Evolutionary conservation across 2,888 invertebrate species (phyloP).

Genomic region (Metopia argyrocephala): DNA sequence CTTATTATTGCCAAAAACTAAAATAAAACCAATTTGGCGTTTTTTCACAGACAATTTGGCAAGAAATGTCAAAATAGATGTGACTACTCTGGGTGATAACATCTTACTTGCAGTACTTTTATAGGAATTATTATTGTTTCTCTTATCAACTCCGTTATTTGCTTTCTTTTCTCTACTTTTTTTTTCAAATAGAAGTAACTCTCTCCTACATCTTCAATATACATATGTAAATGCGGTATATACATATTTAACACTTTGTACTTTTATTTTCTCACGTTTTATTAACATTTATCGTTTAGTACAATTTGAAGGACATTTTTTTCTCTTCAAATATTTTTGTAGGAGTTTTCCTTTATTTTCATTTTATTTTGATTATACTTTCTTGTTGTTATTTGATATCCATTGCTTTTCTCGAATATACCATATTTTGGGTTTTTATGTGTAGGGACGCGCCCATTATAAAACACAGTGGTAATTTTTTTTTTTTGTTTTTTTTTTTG

Average conservation of each 20-base stretch:
- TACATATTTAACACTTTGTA: conserved; percentile 26
- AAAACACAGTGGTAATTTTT: not conserved
- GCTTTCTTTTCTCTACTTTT: not conserved
- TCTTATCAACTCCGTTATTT: too few species aligned
- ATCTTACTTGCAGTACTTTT: too few species aligned
- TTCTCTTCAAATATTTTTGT: conserved; percentile 31
- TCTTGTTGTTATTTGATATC: conserved; percentile 17
- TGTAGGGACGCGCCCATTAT: conserved; percentile 57
- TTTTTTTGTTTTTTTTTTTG: not conserved
- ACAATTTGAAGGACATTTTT: conserved; percentile 56
- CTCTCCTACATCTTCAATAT: too few species aligned
- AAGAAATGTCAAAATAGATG: too few species aligned
- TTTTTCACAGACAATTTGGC: too few species aligned
- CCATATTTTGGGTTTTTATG: conserved; percentile 1
- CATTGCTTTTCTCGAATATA: conserved; percentile 36
- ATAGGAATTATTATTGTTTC: too few species aligned
- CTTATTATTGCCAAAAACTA: too few species aligned
- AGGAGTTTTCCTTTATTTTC: conserved; percentile 27
- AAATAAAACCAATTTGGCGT: too few species aligned
- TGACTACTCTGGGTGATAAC: too few species aligned
- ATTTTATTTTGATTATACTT: conserved; percentile 9
- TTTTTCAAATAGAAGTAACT: not conserved
- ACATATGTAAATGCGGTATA: too few species aligned
- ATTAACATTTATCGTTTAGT: conserved; percentile 12
- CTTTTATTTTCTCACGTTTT: not conserved